Base-by-base conservation (phyloP, 2,888 invertebrate species). In the Cynaeus angustus region DNA sequence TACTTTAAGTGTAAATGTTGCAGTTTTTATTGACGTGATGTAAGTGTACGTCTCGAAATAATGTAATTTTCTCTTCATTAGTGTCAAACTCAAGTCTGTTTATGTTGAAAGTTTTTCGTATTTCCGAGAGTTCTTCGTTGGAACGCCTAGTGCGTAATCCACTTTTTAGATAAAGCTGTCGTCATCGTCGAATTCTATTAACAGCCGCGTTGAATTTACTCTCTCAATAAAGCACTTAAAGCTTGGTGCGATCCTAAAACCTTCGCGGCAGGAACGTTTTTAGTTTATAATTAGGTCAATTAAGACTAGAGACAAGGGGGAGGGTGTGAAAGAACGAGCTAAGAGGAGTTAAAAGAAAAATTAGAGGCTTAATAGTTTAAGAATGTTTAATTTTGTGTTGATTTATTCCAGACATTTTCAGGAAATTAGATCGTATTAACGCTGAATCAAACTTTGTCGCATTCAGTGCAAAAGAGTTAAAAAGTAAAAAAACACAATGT, bases 161-260 rank as follows among this genome's bases (percentile, higher is more conserved):
- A 61, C 38, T 61, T 61, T 48, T 33, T 37, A 21, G 50, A 37
- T 21, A 30, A 46, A 59, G 59, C 59, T 59, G 45, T 59, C 45
- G 59, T 33, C 56, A 56, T 41, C 41, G 12, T 56, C 45, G 33
- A 30, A 21, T 59, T 59, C 61, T 61, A 48, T 61, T 61, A 61
- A 61, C 61, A 61, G 48, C 48, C 50, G 21, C 46, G 21, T 13
- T 16, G 30, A 33, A 50, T 62, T 16, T 28, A 56, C 56, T 48
- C 56, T 55, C 43, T 48, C 56, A 56, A 66, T 53, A 56, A 48
- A 66, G 66, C 66, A 66, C 66, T 66, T 66, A 66, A 66, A 46
- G 48, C 56, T 48, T 8, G 12, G 48, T 52, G 26, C 21, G 41
- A 50, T 38, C 6, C 28, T 26, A 50, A 53, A 7, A 43, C 41